phyloP scores from a whole-genome alignment of 2,113 vertebrate genomes.

The Dasyurus viverrinus region DNA sequence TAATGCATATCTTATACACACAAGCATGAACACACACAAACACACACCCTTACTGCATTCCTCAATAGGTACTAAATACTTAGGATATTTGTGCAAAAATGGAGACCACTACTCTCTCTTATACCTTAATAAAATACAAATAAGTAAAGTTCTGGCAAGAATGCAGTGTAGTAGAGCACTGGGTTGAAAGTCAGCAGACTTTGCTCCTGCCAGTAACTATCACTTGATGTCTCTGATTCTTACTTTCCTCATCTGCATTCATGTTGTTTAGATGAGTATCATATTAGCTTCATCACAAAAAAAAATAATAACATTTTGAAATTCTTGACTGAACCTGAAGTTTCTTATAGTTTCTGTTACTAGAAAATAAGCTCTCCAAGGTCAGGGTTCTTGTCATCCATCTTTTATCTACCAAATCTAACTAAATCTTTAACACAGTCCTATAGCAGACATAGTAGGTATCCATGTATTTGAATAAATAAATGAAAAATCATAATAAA shows the following conservation, averaged over 20 bases:
- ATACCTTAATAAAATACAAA: not conserved
- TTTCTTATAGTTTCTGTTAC: not conserved
- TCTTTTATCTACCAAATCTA: not conserved
- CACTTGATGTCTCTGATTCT: not conserved
- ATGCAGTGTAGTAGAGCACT: not conserved
- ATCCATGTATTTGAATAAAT: not conserved
- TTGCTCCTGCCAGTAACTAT: not conserved
- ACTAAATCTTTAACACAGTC: not conserved
- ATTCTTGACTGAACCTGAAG: not conserved
- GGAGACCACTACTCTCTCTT: not conserved
- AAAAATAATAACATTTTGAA: not conserved
- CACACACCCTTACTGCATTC: not conserved
- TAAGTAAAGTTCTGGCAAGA: not conserved
- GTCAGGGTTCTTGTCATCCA: not conserved
- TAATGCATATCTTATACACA: not conserved
- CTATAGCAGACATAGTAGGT: not conserved
- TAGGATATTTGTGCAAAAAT: not conserved
- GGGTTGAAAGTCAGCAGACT: not conserved
- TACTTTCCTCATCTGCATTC: not conserved
- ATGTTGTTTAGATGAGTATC: not conserved
- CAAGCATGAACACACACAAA: not conserved
- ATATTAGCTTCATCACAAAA: not conserved
- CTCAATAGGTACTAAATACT: slow-evolving; percentile 23
- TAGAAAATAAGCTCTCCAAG: not conserved
- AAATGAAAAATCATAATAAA: not conserved